Evolutionary conservation across 2,113 vertebrate species (phyloP), one percentile per base, ranked within the genome.

Genomic region (Pitta sordida): DNA sequence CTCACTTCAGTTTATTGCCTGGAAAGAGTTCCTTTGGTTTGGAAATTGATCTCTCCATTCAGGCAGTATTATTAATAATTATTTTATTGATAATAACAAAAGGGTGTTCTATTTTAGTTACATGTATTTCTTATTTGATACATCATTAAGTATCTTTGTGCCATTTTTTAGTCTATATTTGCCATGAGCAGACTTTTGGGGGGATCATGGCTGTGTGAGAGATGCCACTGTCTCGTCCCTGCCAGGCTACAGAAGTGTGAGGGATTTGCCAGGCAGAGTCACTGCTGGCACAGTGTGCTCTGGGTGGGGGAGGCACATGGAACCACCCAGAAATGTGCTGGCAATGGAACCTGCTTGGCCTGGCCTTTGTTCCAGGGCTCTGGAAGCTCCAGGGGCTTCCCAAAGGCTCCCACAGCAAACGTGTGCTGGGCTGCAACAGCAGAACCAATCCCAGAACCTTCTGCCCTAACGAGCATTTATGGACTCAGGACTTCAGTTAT

Each of bases 21-120:
- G 23, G 19, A 77, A 19, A 75, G 29, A 75, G 48, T 60, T 37
- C 27, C 12, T 88, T 84, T 77, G 24, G n/a, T 76, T 67, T 70
- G 60, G 34, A 91, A 88, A 87, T 20, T 7, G 21, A 76, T 68
- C 12, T 90, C 37, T 51, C 32, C 32, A 77, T 26, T 14, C 82
- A 88, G 83, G 53, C 55, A 86, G 49, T 58, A 71, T 71, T 76
- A 53, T 26, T 62, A 75, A 22, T 81, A 51, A 49, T 51, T 52
- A 71, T 36, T 85, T 91, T 79, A 60, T 80, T 90, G 83, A 79
- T 81, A 76, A 71, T 43, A 48, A 15, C 27, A 73, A 93, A 82
- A 37, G 6, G 30, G 16, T 68, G 26, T 30, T 88, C 22, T 20
- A 6, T 24, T 79, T 89, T 68, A 93, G 74, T 91, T 71, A 94